Conservation (phyloP, 2,888 invertebrate genomes). For the Leucophenga montana region DNA sequence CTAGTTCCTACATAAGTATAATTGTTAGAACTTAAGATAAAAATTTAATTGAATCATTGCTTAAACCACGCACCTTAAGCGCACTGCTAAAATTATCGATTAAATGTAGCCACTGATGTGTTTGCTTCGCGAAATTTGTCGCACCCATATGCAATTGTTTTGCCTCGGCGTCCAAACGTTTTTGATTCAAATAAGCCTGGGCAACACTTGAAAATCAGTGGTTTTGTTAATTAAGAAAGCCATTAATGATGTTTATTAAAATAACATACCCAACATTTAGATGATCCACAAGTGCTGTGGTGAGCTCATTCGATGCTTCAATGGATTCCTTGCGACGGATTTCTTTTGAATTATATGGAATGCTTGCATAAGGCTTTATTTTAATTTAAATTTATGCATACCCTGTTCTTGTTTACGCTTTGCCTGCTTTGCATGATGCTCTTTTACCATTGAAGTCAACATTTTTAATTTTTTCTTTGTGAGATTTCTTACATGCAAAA, state of each 20-base stretch:
- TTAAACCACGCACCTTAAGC: conserved; percentile 76
- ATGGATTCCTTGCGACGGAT: conserved; percentile 94
- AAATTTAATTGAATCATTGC: neutral
- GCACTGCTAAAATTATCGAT: conserved; percentile 91
- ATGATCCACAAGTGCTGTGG: conserved; percentile 96
- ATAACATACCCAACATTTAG: conserved; percentile 90
- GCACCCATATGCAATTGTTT: conserved; percentile 95
- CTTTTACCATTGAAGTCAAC: conserved; percentile 89
- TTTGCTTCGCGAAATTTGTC: conserved; percentile 95
- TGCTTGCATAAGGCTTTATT: neutral
- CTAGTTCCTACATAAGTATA: conserved; percentile 80
- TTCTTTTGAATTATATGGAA: conserved; percentile 76
- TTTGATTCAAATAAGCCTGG: conserved; percentile 98
- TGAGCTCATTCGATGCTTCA: conserved; percentile 91
- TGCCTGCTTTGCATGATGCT: conserved; percentile 87
- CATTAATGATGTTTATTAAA: neutral
- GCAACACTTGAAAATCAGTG: conserved; percentile 79
- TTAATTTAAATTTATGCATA: conserved; percentile 61
- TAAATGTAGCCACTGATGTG: conserved; percentile 95
- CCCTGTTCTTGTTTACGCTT: conserved; percentile 88
- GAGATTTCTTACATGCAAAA: neutral
- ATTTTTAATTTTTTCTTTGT: conserved; percentile 74
- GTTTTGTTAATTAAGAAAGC: too few relatives aligned
- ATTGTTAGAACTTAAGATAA: too few relatives aligned
- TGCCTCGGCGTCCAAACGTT: conserved; percentile 96